phyloP scores from a whole-genome alignment of 2,888 invertebrate genomes.

The Andrena minutula region DNA sequence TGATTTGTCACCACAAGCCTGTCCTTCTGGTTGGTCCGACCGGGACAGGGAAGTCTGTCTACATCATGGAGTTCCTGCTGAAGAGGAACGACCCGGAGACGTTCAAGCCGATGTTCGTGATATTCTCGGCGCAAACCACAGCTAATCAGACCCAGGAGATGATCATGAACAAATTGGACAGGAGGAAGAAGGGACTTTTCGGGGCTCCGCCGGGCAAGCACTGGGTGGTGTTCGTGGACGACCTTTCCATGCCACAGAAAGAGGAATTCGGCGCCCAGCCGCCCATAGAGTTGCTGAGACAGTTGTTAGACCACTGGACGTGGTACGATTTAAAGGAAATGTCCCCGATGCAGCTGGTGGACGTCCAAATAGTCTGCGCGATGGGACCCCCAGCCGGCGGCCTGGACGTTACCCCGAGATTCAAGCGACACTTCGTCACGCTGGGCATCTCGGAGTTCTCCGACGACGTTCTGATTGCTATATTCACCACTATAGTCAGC shows the following conservation, averaged over 20 bases:
- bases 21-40: constrained; percentile 96
- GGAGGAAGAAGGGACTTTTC: constrained; percentile 91
- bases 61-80: constrained; percentile 93
- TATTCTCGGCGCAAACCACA: constrained; percentile 97
- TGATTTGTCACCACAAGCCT: constrained; percentile 93
- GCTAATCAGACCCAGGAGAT: constrained; percentile 98
- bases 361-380: constrained; percentile 95
- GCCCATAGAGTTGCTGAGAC: constrained; percentile 95
- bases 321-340: constrained; percentile 96
- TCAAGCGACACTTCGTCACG: constrained; percentile 93
- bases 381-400: constrained; percentile 94
- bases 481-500: constrained; percentile 94
- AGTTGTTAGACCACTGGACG: constrained; percentile 95
- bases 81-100: constrained; percentile 91
- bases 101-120: constrained; percentile 94
- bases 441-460: constrained; percentile 95
- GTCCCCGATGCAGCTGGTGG: constrained; percentile 91
- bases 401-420: constrained; percentile 93
- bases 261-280: constrained; percentile 97
- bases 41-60: constrained; percentile 97
- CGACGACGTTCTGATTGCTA: constrained; percentile 92
- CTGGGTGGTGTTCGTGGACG: constrained; percentile 96
- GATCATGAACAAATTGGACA: constrained; percentile 97
- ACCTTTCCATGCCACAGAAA: constrained; percentile 96
- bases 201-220: constrained; percentile 87